These are phyloP conservation scores for Drosophila burlai DNA, from an alignment of 1,140 invertebrate genomes.

Conservation along the genomic window DNA sequence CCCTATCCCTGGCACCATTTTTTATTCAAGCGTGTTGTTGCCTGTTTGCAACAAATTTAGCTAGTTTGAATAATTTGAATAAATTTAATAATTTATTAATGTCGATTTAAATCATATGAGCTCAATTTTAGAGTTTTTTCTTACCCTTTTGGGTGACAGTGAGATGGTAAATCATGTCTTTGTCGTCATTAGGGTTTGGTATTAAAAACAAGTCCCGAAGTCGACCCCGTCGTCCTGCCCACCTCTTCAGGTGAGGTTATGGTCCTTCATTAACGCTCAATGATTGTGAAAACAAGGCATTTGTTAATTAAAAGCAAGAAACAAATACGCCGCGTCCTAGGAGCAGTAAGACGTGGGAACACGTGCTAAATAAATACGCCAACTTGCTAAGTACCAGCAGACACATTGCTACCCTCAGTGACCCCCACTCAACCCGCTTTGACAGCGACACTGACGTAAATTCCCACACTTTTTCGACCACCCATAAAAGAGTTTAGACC, in stretches of 20 bases:
- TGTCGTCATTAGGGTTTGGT: slow-evolving; percentile 4
- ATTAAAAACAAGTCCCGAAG: slow-evolving; percentile 1
- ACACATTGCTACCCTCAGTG: slow-evolving; percentile 3
- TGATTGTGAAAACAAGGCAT: slow-evolving; percentile 51
- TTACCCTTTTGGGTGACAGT: background rate
- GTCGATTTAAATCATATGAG: background rate
- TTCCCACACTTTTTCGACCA: slow-evolving; percentile 25
- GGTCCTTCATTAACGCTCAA: slow-evolving; percentile 41
- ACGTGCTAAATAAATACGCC: slow-evolving; percentile 59
- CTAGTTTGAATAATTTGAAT: background rate
- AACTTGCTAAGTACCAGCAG: slow-evolving; percentile 48
- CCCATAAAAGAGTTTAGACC: background rate
- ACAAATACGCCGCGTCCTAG: slow-evolving; percentile 36
- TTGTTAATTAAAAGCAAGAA: slow-evolving; percentile 63
- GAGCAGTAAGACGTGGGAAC: slow-evolving; percentile 28
- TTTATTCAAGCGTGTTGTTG: too few species aligned
- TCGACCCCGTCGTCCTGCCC: background rate
- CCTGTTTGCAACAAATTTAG: background rate
- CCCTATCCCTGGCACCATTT: too few species aligned
- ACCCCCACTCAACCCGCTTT: slow-evolving; percentile 12
- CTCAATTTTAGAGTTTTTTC: background rate
- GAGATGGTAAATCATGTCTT: background rate
- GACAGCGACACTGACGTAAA: slow-evolving; percentile 44
- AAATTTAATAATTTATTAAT: background rate
- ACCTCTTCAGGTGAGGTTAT: background rate